Base-by-base conservation (phyloP, 1,140 invertebrate species). In the Zaprionus davidi region DNA sequence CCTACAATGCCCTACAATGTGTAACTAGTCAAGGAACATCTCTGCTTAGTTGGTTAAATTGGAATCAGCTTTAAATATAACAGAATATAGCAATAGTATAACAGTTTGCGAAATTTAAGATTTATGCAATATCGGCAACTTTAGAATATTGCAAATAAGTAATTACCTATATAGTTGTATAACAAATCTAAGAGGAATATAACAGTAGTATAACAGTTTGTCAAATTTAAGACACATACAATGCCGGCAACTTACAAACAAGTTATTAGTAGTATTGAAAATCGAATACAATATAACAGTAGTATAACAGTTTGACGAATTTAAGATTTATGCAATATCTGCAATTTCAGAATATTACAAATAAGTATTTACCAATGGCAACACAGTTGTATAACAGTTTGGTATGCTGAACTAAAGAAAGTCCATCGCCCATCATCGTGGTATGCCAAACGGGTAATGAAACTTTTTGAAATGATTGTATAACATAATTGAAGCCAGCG, bases 401-500 rank as follows among this genome's bases (percentile, higher is more conserved):
- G 11, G n/a, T 28, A 63, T 56, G 17, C 46, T 13, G 4, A 51
- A 24, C 17, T 24, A 3, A 22, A 51, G 46, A 51, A 51, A 24
- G 46, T 51, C 34, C 46, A 63, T 60, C 24, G 24, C 5, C 24
- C 24, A 26, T 59, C 34, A 24, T 20, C n/a, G 26, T 24, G 17
- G 5, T 7, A 20, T 17, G 11, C 31, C 24, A 12, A 49, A 24
- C 36, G 46, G 12, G 38, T 26, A 31, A 41, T 67, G 6, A 58
- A 58, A 17, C 56, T 20, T 67, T 51, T 53, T 17, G 41, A 4
- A 53, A 15, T 36, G 20, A n/a, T 68, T 72, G 64, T 72, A 72
- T 72, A 72, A 72, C 71, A 73, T 20, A 56, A 55, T 55, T 49
- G 5, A 63, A 62, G 4, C 9, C 60, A 20, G 2, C 9, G 44